Evolutionary conservation across 30 jellyfish, hydroid and myxozoan species (phyloP).

Genomic region (Sanderia malayensis): DNA sequence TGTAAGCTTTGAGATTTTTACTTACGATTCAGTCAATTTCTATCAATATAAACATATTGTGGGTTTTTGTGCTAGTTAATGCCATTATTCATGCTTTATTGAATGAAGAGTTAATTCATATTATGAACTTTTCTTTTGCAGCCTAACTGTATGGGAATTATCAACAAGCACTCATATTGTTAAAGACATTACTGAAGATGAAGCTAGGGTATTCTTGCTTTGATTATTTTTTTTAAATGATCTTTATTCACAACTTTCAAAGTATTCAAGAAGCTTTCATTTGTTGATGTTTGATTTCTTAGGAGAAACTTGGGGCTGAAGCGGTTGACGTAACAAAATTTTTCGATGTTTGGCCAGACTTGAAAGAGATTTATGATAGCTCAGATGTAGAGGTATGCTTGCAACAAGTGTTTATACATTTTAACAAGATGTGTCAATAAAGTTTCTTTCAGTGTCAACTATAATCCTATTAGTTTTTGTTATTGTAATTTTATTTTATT

Average conservation of each 20-base stretch:
- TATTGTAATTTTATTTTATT: too few relatives aligned
- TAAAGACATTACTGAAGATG: conserved; percentile 69
- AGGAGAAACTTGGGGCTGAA: conserved; percentile 56
- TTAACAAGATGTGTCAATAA: too few relatives aligned
- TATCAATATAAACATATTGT: background rate
- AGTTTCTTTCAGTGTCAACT: too few relatives aligned
- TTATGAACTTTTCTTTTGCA: conserved; percentile 23
- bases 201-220: conserved; percentile 52
- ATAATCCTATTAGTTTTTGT: too few relatives aligned
- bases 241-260: too few relatives aligned
- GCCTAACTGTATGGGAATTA: conserved; percentile 64
- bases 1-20: conserved; percentile 37
- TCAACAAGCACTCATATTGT: conserved; percentile 37
- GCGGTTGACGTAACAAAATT: conserved; percentile 25
- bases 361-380: conserved; percentile 23
- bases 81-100: background rate
- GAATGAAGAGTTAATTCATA: too few relatives aligned
- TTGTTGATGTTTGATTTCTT: too few relatives aligned
- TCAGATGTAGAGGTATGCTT: conserved; percentile 21
- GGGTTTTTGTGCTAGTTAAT: background rate
- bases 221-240: background rate
- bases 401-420: too few relatives aligned
- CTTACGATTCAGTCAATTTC: background rate
- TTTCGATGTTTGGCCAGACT: conserved; percentile 28
- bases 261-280: too few relatives aligned